Percentiles rank a stretch among this genome's conserved stretches.
phyloP scores from a whole-genome alignment of 2,797 vertebrate species.

The Nyctalus aviator region DNA sequence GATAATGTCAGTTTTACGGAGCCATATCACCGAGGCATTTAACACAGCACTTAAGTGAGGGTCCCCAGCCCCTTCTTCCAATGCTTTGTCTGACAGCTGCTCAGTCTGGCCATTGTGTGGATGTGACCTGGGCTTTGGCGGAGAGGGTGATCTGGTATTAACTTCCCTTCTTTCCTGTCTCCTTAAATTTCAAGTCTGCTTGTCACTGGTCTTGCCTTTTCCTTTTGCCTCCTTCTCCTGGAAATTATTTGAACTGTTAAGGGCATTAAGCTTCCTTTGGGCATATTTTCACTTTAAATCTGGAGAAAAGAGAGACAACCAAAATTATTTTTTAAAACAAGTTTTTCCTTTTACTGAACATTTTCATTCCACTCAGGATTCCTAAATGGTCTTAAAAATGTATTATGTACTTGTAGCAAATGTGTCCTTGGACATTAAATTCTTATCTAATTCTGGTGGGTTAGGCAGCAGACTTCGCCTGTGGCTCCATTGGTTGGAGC shows the following conservation, averaged over 20 bases:
- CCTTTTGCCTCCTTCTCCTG: neutral
- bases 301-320: neutral
- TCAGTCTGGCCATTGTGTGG: neutral
- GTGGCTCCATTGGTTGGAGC: neutral
- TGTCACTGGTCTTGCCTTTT: neutral
- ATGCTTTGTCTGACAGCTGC: neutral
- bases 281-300: constrained; percentile 22
- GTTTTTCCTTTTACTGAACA: neutral
- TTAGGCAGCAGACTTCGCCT: neutral
- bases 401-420: neutral
- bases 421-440: neutral
- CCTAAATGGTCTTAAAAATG: neutral
- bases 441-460: neutral
- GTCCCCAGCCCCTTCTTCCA: fast-evolving
- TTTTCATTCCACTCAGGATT: neutral
- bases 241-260: neutral
- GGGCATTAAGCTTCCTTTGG: neutral
- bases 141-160: fast-evolving
- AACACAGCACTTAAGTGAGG: neutral
- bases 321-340: neutral
- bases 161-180: neutral
- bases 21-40: neutral
- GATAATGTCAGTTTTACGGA: neutral
- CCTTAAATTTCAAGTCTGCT: neutral
- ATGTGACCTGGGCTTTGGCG: neutral